These are phyloP conservation scores for Calephelis virginiensis DNA, from an alignment of 1,140 invertebrate species.

Conservation along the genomic window DNA sequence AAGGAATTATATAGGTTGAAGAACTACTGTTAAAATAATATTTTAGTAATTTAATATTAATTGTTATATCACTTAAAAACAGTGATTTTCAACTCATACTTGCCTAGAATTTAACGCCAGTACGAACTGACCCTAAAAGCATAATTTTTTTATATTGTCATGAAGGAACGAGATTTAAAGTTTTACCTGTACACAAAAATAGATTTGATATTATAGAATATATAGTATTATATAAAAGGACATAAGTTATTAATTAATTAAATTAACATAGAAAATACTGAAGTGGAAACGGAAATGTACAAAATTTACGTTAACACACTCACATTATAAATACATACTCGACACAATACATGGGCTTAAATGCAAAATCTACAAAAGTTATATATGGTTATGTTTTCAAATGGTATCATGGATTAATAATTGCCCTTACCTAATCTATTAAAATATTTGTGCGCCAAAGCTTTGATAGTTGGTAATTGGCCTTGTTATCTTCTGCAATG, in stretches of 20 bases:
- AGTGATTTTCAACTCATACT: background rate
- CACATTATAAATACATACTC: slow-evolving; percentile 65
- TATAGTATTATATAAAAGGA: slow-evolving; percentile 27
- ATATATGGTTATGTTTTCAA: slow-evolving; percentile 71
- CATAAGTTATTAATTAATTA: slow-evolving; percentile 18
- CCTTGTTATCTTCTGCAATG: slow-evolving; percentile 40
- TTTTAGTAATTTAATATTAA: too few species aligned
- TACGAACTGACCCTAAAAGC: slow-evolving; percentile 22
- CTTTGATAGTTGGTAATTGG: slow-evolving; percentile 60
- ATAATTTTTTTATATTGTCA: slow-evolving; percentile 60
- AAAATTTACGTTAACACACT: slow-evolving; percentile 41
- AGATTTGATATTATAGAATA: slow-evolving; percentile 24
- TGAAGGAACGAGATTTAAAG: slow-evolving; percentile 68
- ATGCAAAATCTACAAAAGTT: slow-evolving; percentile 74
- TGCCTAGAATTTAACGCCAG: background rate
- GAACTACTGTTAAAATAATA: too few species aligned
- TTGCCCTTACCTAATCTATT: slow-evolving; percentile 66
- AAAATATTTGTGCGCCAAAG: slow-evolving; percentile 73
- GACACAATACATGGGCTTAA: slow-evolving; percentile 74
- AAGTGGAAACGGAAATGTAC: slow-evolving; percentile 50
- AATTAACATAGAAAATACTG: slow-evolving; percentile 27
- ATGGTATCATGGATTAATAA: slow-evolving; percentile 64
- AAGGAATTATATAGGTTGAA: too few species aligned
- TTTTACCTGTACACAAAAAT: slow-evolving; percentile 38
- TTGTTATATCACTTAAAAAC: too few species aligned